phyloP scores from a whole-genome alignment of 2,113 vertebrate genomes.

The Hippocampus guttulatus region DNA sequence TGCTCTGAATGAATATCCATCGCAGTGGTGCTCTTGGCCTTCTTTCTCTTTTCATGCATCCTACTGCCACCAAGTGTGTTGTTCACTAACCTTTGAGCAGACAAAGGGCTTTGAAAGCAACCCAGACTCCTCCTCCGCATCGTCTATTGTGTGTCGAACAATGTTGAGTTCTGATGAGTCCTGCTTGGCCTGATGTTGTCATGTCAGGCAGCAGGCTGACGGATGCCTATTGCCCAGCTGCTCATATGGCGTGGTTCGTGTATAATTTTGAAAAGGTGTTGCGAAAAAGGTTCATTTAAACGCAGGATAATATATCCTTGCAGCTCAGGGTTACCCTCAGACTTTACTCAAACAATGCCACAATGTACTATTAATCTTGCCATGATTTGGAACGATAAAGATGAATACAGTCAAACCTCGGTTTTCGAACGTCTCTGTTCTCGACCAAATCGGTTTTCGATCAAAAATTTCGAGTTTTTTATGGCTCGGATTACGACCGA shows the following conservation, averaged over 20 bases:
- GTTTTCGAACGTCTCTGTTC: too few species aligned
- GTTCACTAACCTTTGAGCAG: slow-evolving; percentile 43
- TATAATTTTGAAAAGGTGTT: slow-evolving; percentile 39
- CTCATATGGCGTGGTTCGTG: slow-evolving; percentile 22
- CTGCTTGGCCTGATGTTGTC: slow-evolving; percentile 40
- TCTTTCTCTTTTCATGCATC: slow-evolving; percentile 29
- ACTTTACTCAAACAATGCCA: background rate
- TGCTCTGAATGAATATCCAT: slow-evolving; percentile 77
- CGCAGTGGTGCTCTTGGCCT: slow-evolving; percentile 21
- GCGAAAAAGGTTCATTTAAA: slow-evolving; percentile 5
- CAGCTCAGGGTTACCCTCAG: background rate
- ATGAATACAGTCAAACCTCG: too few species aligned
- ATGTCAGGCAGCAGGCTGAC: slow-evolving; percentile 45
- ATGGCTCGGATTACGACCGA: too few species aligned
- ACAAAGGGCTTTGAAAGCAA: slow-evolving; percentile 62
- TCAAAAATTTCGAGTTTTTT: too few species aligned
- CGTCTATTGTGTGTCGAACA: slow-evolving; percentile 58
- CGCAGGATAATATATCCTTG: background rate
- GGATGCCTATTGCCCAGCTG: slow-evolving; percentile 46
- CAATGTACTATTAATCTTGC: background rate
- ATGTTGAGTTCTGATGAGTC: slow-evolving; percentile 39
- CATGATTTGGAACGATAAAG: background rate
- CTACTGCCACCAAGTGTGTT: slow-evolving; percentile 16
- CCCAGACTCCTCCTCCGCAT: slow-evolving; percentile 30
- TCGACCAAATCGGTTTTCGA: too few species aligned